Conservation (phyloP, 2,888 invertebrate species). For the Artemia sp. region DNA sequence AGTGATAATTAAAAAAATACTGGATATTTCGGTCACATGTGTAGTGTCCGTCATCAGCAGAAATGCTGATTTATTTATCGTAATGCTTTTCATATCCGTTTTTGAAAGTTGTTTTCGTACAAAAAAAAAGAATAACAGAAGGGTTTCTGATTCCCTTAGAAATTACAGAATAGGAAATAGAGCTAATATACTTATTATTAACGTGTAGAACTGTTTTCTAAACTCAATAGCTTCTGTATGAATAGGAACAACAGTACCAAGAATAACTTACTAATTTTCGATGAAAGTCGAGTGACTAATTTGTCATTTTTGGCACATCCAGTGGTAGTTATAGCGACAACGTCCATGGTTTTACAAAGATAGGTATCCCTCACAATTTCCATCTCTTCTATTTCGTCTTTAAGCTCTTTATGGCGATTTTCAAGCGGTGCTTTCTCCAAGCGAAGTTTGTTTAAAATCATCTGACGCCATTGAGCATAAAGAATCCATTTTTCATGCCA, state of each 20-base stretch:
- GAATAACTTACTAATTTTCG: constrained; percentile 41
- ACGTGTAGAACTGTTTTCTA: too few species aligned
- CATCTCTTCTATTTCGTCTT: constrained; percentile 39
- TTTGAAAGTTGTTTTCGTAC: too few species aligned
- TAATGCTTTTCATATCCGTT: too few species aligned
- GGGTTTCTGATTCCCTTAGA: too few species aligned
- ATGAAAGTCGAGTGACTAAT: constrained; percentile 42
- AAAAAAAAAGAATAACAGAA: too few species aligned
- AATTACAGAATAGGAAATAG: too few species aligned
- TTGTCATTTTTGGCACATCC: constrained; percentile 50
- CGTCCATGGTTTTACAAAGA: constrained; percentile 29
- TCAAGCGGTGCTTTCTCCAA: constrained; percentile 26
- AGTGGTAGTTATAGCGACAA: constrained; percentile 60
- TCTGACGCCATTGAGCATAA: constrained; percentile 25
- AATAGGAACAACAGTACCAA: neutral
- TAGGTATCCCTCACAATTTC: constrained; percentile 37
- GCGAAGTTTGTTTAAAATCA: constrained; percentile 25
- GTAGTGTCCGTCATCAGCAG: too few species aligned
- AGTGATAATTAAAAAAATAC: too few species aligned
- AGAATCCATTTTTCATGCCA: constrained; percentile 18
- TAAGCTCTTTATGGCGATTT: constrained; percentile 31
- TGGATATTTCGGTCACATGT: too few species aligned
- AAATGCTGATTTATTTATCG: too few species aligned
- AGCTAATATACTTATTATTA: too few species aligned
- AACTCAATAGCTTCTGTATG: too few species aligned